Evolutionary conservation across 2,797 vertebrate genomes (phyloP).

Genomic region (Lagodon rhomboides): DNA sequence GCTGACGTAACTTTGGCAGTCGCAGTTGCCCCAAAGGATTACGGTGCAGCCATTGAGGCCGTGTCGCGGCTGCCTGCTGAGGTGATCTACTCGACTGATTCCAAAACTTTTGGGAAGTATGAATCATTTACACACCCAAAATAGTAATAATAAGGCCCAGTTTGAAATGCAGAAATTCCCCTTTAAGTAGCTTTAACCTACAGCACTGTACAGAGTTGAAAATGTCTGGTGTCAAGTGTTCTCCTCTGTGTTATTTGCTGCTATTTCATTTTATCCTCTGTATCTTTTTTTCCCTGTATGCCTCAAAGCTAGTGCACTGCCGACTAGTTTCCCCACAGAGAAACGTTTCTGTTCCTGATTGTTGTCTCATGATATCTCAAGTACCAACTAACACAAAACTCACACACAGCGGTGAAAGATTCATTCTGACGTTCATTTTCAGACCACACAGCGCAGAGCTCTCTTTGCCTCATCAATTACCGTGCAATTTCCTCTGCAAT

Average conservation of each 20-base stretch:
- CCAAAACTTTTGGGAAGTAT: too few species aligned
- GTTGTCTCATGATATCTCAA: background rate
- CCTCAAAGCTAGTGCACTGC: background rate
- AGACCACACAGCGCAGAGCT: slow-evolving; percentile 1
- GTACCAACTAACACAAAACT: background rate
- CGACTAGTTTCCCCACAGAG: background rate
- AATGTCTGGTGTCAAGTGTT: background rate
- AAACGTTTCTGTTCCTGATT: background rate
- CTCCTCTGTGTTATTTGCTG: background rate
- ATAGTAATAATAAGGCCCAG: too few species aligned
- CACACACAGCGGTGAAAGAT: background rate
- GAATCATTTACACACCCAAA: too few species aligned
- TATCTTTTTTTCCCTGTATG: background rate
- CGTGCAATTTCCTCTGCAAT: slow-evolving; percentile 9
- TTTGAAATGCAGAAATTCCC: too few species aligned
- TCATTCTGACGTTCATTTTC: slow-evolving; percentile 7
- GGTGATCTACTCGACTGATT: too few species aligned
- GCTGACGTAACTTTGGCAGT: too few species aligned
- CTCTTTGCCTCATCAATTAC: slow-evolving; percentile 15
- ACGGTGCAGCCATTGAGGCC: too few species aligned
- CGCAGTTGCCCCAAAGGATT: too few species aligned
- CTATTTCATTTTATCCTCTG: background rate
- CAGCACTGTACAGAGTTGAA: background rate
- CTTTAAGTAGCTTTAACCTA: too few species aligned
- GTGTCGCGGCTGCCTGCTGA: too few species aligned